Conservation (phyloP, 2,888 invertebrate species). For the Amiota minor region DNA sequence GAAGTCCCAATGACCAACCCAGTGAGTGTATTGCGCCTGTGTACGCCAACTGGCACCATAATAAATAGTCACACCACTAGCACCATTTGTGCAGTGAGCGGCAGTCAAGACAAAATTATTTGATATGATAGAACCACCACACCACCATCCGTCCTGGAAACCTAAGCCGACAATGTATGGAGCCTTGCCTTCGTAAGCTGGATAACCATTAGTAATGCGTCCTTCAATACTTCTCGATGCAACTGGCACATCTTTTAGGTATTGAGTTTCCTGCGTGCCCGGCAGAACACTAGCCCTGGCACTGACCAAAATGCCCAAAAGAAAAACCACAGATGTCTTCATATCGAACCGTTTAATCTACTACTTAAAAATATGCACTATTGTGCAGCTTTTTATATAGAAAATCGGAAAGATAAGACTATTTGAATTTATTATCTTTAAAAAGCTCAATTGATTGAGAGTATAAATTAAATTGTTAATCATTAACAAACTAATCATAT, state of each 20-base stretch:
- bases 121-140: background rate
- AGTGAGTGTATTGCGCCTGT: conserved; percentile 1
- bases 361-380: too few species aligned
- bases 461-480: too few species aligned
- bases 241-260: background rate
- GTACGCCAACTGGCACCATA: background rate
- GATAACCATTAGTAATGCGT: conserved; percentile 11
- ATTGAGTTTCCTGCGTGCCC: background rate
- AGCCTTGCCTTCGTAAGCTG: background rate
- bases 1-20: conserved; percentile 18
- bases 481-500: too few species aligned
- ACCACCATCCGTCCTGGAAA: background rate
- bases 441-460: too few species aligned
- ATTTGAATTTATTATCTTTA: too few species aligned
- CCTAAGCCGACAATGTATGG: background rate
- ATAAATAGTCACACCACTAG: background rate
- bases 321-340: background rate
- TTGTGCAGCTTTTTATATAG: too few species aligned
- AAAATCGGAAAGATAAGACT: too few species aligned
- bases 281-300: background rate
- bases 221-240: background rate
- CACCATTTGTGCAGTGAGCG: conserved; percentile 3
- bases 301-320: background rate
- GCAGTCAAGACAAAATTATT: background rate
- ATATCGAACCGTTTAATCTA: background rate